Conservation (phyloP, 2,113 vertebrate species). For the Fregetta grallaria region DNA sequence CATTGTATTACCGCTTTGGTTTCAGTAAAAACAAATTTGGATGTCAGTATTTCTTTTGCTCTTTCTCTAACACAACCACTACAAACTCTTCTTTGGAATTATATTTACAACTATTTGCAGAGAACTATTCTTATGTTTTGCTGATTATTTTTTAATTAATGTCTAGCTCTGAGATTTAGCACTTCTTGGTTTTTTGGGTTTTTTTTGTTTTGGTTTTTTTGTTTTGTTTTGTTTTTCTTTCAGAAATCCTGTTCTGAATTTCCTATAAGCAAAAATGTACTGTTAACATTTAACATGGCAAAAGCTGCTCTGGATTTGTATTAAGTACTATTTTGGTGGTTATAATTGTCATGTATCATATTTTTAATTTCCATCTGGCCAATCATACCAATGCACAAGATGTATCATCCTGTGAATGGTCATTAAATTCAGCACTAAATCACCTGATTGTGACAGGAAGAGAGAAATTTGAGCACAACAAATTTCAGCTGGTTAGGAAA, state of each 20-base stretch:
- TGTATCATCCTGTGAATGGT: not conserved
- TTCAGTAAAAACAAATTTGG: not conserved
- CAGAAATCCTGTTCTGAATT: not conserved
- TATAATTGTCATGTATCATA: not conserved
- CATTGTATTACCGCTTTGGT: not conserved
- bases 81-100: not conserved
- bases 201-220: no score
- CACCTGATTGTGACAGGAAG: not conserved
- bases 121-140: not conserved
- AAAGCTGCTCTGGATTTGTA: not conserved
- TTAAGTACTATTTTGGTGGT: not conserved
- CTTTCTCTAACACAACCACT: not conserved
- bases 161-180: not conserved
- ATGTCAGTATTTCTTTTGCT: not conserved
- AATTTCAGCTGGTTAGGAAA: not conserved
- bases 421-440: constrained; percentile 32
- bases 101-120: not conserved
- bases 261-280: not conserved
- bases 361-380: constrained; percentile 31
- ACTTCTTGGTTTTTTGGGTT: not conserved
- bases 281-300: not conserved
- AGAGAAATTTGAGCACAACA: not conserved
- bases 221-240: not conserved
- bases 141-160: not conserved
- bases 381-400: not conserved